Evolutionary conservation across 1,140 invertebrate genomes (phyloP), one percentile per base, ranked within the genome.

Genomic region (Panulirus ornatus): DNA sequence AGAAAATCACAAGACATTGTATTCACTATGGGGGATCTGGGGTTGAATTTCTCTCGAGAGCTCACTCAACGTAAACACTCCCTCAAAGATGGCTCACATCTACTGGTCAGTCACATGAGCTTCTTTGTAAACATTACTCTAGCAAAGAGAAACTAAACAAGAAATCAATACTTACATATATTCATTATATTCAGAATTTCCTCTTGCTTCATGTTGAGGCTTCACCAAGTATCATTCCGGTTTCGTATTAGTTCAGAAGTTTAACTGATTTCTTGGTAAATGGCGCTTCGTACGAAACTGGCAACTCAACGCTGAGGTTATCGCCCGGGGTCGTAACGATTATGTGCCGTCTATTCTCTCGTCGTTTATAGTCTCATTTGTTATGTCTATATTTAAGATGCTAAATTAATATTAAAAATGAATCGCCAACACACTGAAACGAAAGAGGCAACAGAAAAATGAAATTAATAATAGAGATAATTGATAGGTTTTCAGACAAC

Each of bases 41-140:
- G 40, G 42, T 54, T 88, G 54, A 66, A 30, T 66, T 66, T 88
- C 58, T 70, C n/a, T 0, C 38, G 44, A 42, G 66, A 73, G 87
- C 63, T 70, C 34, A 42, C 36, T 3, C 51, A 54, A 82, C 78
- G 63, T 83, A 82, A 78, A 89, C 87, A 82, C 66, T 83, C 78
- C 78, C 51, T 89, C 66, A 81, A 82, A 73, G 78, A 78, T 87
- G 73, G 75, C 75, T 87, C 58, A 63, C 75, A 51, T 27, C 79
- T 40, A 51, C 34, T 40, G 47, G 19, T n/a, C 47, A 27, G 84
- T 76, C 87, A 81, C 9, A 42, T 47, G 78, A 89, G 44, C 34
- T 34, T 76, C 87, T 89, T 38, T 89, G 71, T 89, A 84, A 89
- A 89, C 79, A 83, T 89, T 82, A 75, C 38, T 19, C 51, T 51